Evolutionary conservation across 92 coral and sea anemone species (phyloP).

Genomic region (Phenganax stokvisi): DNA sequence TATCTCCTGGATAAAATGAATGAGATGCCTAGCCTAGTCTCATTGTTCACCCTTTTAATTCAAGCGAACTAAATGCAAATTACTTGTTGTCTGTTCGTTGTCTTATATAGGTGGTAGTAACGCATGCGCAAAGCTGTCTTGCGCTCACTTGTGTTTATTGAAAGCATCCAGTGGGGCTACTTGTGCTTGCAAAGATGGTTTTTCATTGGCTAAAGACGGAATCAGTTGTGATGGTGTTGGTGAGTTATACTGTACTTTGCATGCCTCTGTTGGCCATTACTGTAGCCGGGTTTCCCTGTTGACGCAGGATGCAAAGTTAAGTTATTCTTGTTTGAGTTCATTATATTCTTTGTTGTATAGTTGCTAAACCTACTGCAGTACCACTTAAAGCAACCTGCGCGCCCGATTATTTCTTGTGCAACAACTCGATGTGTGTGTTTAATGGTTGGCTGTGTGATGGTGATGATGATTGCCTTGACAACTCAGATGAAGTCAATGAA

Average conservation of each 20-base stretch:
- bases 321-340: neutral
- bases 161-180: slow-evolving; percentile 55
- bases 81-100: neutral
- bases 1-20: no score
- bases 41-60: neutral
- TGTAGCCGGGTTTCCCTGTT: neutral
- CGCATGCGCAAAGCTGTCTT: slow-evolving; percentile 12
- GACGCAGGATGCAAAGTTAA: neutral
- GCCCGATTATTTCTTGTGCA: neutral
- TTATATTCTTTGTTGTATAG: neutral
- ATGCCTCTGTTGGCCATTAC: no score
- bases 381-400: slow-evolving; percentile 32
- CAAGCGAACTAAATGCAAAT: neutral
- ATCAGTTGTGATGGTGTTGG: slow-evolving; percentile 68
- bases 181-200: slow-evolving; percentile 76
- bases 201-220: slow-evolving; percentile 47
- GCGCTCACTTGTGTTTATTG: slow-evolving; percentile 80
- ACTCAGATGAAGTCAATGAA: neutral
- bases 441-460: slow-evolving; percentile 27
- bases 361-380: neutral
- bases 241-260: slow-evolving; percentile 28
- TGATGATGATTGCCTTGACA: slow-evolving; percentile 37
- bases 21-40: no score
- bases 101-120: slow-evolving; percentile 15
- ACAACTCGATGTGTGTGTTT: slow-evolving; percentile 4